Evolutionary conservation across 37 sponge, comb jelly and placozoan genomes (phyloP), one percentile per base, ranked within the genome.

Genomic region (Dysidea cf. avara): DNA sequence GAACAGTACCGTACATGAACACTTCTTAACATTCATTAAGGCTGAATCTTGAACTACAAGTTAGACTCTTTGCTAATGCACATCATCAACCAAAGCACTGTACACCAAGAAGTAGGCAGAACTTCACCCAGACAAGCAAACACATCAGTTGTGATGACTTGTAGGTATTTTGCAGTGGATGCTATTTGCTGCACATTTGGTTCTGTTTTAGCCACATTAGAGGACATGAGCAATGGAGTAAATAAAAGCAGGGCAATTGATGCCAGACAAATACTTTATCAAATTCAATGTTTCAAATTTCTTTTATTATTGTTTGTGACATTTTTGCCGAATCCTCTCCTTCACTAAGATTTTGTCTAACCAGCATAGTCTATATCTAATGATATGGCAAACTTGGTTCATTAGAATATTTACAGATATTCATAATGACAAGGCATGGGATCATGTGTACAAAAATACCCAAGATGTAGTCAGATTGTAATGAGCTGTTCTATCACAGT

Each of bases 1-100:
- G 88, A 87, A 66, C 88, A 76, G 56, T 36, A 79, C 33, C 26
- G 33, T 78, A 21, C 64, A 52, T 62, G 87, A 86, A 63, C 62
- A 56, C 48, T 61, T 86, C 60, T 53, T 87, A 11, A 76, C 81
- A 22, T 75, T 68, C 37, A 64, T 69, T 28, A 77, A 81, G 33
- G 82, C 81, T 35, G 63, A 59, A 52, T 32, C 70, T 55, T 60
- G 75, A 28, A 67, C 53, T 69, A 76, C 81, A 30, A 48, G 14
- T 14, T 77, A 54, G 78, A 79, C 49, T 61, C 76, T 24, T 43
- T 20, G 48, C 70, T 60, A 54, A 60, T 76, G 17, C 64, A 50
- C 74, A 67, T 82, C 83, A 53, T 18, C 64, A 53, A 68, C 64
- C 24, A 71, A 70, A 51, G 71, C 69, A 9, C 56, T 82, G 53